Base-by-base conservation (phyloP, 2,888 invertebrate species). In the Hedya salicella region DNA sequence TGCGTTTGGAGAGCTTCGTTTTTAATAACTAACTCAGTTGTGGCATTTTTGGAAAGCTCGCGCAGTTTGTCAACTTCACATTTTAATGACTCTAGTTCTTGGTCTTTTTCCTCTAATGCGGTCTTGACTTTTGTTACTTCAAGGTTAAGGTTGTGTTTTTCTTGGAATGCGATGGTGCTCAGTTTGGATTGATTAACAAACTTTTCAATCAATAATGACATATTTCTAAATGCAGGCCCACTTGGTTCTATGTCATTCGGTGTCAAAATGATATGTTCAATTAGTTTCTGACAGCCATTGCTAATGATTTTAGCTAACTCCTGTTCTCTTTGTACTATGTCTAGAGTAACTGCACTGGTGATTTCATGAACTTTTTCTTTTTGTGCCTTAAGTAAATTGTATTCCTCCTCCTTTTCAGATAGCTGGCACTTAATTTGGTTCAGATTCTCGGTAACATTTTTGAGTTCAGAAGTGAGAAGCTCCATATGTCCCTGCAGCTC, bases 341-440 rank as follows among this genome's bases (percentile, higher is more conserved):
- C 87, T 57, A 88, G 69, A 5, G 89, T 90, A 0, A 91, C 86
- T 17, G 87, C 85, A 42, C 80, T 83, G 71, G 76, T 85, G 62
- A 92, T 88, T 78, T 91, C 88, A 13, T 83, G 76, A 8, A 88
- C 76, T 70, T 69, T 86, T 44, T 86, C 84, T 67, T 88, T 91
- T 72, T 89, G 81, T 16, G 70, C 71, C 68, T 80, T 78, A 2
- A 92, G 73, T 16, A 86, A 73, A 68, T 78, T 78, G 25, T 76
- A 86, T 69, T 91, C 88, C 40, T 80, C 81, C 74, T 88, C 84
- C 74, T 83, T 86, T 11, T 80, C 78, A 46, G 70, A 72, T 5
- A 91, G 70, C 67, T 85, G 78, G n/a, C 49, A 59, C 70, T 83
- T 88, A 48, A 85, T 70, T 57, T 80, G 71, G 6, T 71, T 59